Conservation (phyloP, 2,888 invertebrate genomes). For the Steinernema hermaphroditum region DNA sequence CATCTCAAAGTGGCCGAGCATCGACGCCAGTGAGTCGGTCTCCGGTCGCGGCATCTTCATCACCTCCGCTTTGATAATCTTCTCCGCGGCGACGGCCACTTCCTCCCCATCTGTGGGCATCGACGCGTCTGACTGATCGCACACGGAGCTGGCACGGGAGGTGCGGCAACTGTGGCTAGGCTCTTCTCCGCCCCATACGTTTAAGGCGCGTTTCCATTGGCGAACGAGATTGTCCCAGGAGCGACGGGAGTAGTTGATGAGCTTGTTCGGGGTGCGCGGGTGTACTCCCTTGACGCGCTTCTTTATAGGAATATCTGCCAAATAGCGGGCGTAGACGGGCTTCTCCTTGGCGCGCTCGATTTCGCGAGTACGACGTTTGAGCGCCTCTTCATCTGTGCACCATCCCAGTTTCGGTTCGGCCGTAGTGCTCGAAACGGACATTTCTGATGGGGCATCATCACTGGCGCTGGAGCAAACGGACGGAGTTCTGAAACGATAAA, state of each 20-base stretch:
- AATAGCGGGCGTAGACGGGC: constrained; percentile 55
- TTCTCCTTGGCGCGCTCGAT: constrained; percentile 60
- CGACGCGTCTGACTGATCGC: no score
- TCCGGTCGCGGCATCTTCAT: no score
- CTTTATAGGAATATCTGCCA: constrained; percentile 45
- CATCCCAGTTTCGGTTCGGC: constrained; percentile 59
- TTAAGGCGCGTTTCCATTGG: constrained; percentile 58
- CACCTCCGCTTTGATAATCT: no score
- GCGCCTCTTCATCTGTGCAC: constrained; percentile 54
- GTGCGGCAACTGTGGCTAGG: no score
- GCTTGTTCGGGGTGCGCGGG: constrained; percentile 87
- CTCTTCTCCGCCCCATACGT: constrained; percentile 58
- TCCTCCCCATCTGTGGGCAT: no score
- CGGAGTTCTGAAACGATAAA: no score
- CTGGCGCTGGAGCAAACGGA: no score
- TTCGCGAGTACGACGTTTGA: constrained; percentile 54
- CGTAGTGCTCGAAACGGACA: not conserved
- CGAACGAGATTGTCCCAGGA: constrained; percentile 83
- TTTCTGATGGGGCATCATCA: no score
- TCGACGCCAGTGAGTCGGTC: no score
- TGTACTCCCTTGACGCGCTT: constrained; percentile 69
- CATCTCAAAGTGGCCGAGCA: no score
- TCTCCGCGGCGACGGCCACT: no score
- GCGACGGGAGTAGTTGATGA: constrained; percentile 82
- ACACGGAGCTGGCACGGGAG: no score